Conservation (phyloP, 2,797 vertebrate genomes). For the Amblyraja radiata region DNA sequence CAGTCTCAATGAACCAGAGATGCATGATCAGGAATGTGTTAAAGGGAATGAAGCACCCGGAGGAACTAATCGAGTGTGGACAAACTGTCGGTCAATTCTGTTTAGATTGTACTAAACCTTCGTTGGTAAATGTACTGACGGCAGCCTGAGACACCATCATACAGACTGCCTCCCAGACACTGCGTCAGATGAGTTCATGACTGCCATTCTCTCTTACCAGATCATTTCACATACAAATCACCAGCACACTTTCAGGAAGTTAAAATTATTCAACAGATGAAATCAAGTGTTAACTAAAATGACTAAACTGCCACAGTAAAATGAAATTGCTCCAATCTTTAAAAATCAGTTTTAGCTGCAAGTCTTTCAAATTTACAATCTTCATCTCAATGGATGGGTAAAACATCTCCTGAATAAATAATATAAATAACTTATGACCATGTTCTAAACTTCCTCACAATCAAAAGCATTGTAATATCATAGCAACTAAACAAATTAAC, state of each 20-base stretch:
- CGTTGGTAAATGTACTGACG: neutral
- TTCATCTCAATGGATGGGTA: conserved; percentile 68
- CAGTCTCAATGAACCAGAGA: neutral
- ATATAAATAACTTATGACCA: conserved; percentile 67
- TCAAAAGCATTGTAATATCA: conserved; percentile 13
- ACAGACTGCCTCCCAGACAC: neutral
- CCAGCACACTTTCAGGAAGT: conserved; percentile 25
- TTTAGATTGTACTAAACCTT: neutral
- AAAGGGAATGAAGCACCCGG: neutral
- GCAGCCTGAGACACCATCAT: conserved; percentile 16
- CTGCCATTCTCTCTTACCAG: neutral
- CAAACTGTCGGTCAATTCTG: neutral
- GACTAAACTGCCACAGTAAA: neutral
- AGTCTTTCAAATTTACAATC: conserved; percentile 66
- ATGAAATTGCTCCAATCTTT: conserved; percentile 26
- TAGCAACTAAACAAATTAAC: conserved; percentile 24
- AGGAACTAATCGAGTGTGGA: neutral
- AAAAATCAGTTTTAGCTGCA: conserved; percentile 75
- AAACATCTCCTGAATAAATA: conserved; percentile 76
- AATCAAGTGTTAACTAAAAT: conserved; percentile 18
- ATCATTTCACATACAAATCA: conserved; percentile 23
- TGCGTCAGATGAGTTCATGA: neutral
- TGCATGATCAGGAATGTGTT: conserved; percentile 5
- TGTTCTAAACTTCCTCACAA: conserved; percentile 23
- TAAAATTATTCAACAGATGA: neutral